Base-by-base conservation (phyloP, 2,113 vertebrate genomes). In the Poeciliopsis prolifica region DNA sequence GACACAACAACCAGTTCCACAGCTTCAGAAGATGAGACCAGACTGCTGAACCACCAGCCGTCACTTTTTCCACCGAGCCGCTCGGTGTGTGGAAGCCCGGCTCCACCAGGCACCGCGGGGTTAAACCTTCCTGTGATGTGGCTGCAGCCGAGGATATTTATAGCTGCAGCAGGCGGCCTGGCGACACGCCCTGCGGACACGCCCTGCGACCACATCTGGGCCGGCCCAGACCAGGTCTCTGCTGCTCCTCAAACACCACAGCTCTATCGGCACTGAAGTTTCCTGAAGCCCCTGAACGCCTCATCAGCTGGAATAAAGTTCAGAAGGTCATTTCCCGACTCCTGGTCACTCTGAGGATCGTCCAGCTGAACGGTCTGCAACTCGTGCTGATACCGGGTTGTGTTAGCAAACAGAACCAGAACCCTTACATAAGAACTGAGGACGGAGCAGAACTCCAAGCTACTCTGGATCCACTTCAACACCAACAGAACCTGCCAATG, bases 131-230 rank as follows among this genome's bases (percentile, higher is more conserved):
- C 40, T 75, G 29, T 72, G 66, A 80, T n/a, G 74, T 71, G 70
- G 68, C 71, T 0, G 58, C 64, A 24, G 70, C 77, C 51, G 37
- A 24, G 19, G 61, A 58, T 88, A 87, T 83, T 84, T 87, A 81
- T 89, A 86, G 65, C 74, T 69, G 70, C 13, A 44, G 72, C 62
- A 33, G 83, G 73, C 77, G 22, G 75, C 2, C 5, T 0, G 35
- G 69, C 71, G 89, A 81, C 88, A 40, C 75, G 35, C 75, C 75
- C 61, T 60, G 68, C 33, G 31, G 61, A 17, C 37, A 42, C n/a
- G 4, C 37, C 42, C 42, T 30, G 8, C 17, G 24, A 30, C 13
- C 28, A 40, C 65, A 67, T 67, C 37, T 65, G 63, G 51, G 2
- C 35, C 35, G 1, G 35, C 35, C 35, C 5, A 33, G 61, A 9